phyloP scores from a whole-genome alignment of 2,888 invertebrate species.

The Mechanitis mazaeus region DNA sequence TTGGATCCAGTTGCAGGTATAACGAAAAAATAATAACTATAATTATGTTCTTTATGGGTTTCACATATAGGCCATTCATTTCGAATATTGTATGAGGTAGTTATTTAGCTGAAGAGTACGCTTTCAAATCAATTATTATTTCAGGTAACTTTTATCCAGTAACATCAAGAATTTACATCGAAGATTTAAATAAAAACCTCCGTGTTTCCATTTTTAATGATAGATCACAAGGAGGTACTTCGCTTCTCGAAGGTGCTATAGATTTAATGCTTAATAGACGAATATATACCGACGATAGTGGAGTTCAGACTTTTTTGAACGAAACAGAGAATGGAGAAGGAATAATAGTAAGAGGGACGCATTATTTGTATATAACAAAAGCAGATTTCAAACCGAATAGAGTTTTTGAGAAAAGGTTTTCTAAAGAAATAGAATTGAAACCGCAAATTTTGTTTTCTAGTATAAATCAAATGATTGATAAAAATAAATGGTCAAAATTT shows the following conservation, averaged over 20 bases:
- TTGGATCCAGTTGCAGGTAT: slow-evolving; percentile 45
- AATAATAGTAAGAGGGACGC: slow-evolving; percentile 44
- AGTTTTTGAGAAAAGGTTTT: slow-evolving; percentile 57
- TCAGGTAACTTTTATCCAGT: slow-evolving; percentile 93
- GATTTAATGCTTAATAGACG: slow-evolving; percentile 91
- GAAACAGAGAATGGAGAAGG: slow-evolving; percentile 42
- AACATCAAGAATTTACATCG: slow-evolving; percentile 85
- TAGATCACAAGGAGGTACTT: slow-evolving; percentile 87
- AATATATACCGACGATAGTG: slow-evolving; percentile 85
- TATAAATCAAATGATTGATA: slow-evolving; percentile 24
- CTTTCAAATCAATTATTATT: slow-evolving; percentile 1
- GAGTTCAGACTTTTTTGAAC: slow-evolving; percentile 35
- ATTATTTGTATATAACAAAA: slow-evolving; percentile 50
- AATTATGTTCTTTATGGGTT: not conserved
- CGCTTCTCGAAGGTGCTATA: slow-evolving; percentile 82
- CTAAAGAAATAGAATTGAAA: slow-evolving; percentile 48
- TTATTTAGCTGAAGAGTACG: no score
- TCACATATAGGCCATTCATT: not conserved
- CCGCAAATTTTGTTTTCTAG: slow-evolving; percentile 40
- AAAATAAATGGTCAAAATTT: slow-evolving; percentile 55
- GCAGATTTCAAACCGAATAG: slow-evolving; percentile 44
- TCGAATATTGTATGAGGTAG: not conserved
- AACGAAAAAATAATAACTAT: not conserved
- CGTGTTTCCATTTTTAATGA: slow-evolving; percentile 82
- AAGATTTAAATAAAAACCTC: slow-evolving; percentile 66